Evolutionary conservation across 64 coral and sea anemone genomes (phyloP).

Genomic region (Stylophora pistillata): DNA sequence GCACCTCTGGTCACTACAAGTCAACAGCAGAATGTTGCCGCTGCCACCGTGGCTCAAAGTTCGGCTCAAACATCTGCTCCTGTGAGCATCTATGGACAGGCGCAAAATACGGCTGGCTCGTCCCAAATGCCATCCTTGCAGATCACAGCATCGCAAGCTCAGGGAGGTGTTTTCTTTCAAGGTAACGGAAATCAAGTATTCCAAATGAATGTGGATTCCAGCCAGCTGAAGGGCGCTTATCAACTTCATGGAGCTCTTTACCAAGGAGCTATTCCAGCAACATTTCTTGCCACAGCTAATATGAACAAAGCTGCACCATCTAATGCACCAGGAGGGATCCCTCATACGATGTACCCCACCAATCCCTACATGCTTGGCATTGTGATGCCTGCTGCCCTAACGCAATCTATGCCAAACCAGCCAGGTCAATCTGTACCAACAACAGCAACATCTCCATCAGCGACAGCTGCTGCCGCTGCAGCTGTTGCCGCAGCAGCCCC

Average conservation of each 20-base stretch:
- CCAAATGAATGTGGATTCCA: conserved; percentile 46
- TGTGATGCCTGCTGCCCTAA: conserved; percentile 56
- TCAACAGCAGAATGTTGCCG: conserved; percentile 3
- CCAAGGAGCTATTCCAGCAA: conserved; percentile 38
- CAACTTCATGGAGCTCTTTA: conserved; percentile 63
- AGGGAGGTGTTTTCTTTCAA: conserved; percentile 55
- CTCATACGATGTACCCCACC: conserved; percentile 45
- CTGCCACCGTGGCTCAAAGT: neutral
- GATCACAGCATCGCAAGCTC: conserved; percentile 19
- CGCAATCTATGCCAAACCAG: conserved; percentile 23
- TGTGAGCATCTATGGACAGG: conserved; percentile 11
- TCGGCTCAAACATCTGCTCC: conserved; percentile 3
- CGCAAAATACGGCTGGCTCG: neutral
- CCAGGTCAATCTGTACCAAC: neutral
- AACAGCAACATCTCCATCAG: conserved; percentile 56
- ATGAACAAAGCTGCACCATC: conserved; percentile 18
- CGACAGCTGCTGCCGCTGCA: conserved; percentile 14
- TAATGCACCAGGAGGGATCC: conserved; percentile 25
- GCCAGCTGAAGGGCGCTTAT: conserved; percentile 63
- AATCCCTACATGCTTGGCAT: conserved; percentile 79
- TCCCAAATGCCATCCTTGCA: conserved; percentile 13
- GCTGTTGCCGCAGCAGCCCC: conserved; percentile 12
- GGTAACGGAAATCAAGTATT: conserved; percentile 56
- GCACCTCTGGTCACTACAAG: neutral
- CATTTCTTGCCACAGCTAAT: conserved; percentile 49